Conservation (phyloP, 2,797 vertebrate species). For the Rhinella marina region DNA sequence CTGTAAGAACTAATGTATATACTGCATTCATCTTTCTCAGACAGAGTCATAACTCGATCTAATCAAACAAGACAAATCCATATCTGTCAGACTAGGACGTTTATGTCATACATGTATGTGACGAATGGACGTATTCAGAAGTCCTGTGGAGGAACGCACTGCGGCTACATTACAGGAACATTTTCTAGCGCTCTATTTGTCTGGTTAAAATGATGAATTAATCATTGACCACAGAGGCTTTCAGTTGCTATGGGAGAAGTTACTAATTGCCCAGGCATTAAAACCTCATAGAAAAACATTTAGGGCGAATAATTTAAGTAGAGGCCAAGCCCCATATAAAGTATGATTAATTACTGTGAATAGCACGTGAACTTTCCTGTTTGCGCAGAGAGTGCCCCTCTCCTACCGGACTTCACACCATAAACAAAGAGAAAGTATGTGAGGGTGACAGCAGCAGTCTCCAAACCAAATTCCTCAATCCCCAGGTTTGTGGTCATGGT, state of each 20-base stretch:
- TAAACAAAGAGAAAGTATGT: conserved; percentile 18
- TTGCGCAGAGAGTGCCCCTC: conserved; percentile 5
- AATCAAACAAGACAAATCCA: not conserved
- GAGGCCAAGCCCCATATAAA: conserved; percentile 9
- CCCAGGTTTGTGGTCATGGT: not conserved
- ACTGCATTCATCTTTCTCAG: too few species aligned
- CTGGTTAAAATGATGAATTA: not conserved
- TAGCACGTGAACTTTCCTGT: not conserved
- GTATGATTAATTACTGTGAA: conserved; percentile 7
- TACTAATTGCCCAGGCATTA: conserved; percentile 12
- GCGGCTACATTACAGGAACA: not conserved
- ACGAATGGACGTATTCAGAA: not conserved
- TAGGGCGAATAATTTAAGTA: not conserved
- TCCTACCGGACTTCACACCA: not conserved
- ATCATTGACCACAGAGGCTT: not conserved
- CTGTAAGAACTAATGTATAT: too few species aligned
- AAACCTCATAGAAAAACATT: conserved; percentile 9
- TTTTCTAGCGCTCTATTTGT: not conserved
- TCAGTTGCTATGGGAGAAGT: conserved; percentile 23
- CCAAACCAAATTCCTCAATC: not conserved
- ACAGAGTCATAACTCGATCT: too few species aligned
- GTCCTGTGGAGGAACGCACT: not conserved
- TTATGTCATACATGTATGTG: not conserved
- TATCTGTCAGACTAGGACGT: not conserved
- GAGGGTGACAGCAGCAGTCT: not conserved